Evolutionary conservation across 1,140 invertebrate genomes (phyloP), one percentile per base, ranked within the genome.

Genomic region (Pemphigus obesinymphae): DNA sequence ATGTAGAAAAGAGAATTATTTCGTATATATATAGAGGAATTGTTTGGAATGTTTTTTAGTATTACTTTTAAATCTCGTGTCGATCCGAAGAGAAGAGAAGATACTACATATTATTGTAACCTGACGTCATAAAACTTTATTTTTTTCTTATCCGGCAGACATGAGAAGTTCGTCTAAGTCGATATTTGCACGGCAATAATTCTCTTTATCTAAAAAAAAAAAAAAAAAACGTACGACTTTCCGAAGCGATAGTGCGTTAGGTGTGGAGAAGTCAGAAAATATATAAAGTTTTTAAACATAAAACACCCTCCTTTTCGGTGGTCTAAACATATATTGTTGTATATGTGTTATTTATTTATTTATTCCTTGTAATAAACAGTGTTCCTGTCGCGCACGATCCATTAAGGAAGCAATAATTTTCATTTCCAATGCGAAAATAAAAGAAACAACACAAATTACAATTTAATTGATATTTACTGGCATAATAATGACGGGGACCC

Each of bases 231-330:
- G 11, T 26, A 6, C 13, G n/a, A 23, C 37, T 26, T 43, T 40
- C 37, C 37, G 48, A 3, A 53, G n/a, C 10, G 2, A 40, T 4
- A 53, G 61, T 17, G 17, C 29, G 58, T 8, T 6, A 17, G 11
- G 55, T 15, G 58, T 15, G 3, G 63, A 5, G n/a, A 10, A 37
- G n/a, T 40, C 10, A 72, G 68, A 29, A 48, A 73, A 50, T 50
- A 73, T 40, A 80, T 45, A 80, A 80, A 63, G 53, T 80, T 80
- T 80, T 80, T 45, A 63, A 80, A 80, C 76, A 63, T 80, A 80
- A 80, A 80, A 61, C 23, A 63, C 76, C 23, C 34, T 63, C 23
- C 34, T 63, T 45, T 61, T 17, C 55, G 31, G 43, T 80, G 31
- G 43, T 80, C 23, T 80, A 80, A 43, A 63, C 61, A 58, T 58